Base-by-base conservation (phyloP, 2,888 invertebrate species). In the Maniola hyperantus region DNA sequence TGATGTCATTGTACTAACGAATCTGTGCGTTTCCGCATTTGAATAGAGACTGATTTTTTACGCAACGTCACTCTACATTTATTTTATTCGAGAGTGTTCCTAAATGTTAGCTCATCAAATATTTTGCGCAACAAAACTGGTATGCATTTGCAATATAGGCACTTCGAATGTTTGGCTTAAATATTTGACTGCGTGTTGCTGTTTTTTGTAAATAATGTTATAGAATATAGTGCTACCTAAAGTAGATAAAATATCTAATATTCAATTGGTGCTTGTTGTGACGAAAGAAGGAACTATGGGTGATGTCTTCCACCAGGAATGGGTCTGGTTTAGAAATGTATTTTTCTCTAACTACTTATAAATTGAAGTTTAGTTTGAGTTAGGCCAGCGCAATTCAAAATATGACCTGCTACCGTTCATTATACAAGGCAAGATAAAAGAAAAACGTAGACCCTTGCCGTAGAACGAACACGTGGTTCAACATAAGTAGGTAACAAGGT, bases 41-140 rank as follows among this genome's bases (percentile, higher is more conserved):
- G 65, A 65, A 68, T 61, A 55, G 46, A 15, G 61, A 51, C 55
- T 68, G 65, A 65, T 68, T 68, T 68, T 68, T 61, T 57, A 51
- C 54, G 60, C 55, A 54, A 50, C 64, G 20, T 61, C 50, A 55
- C 57, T 57, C 57, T 50, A 60, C 60, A 61, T 68, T 55, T 34
- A 59, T 60, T 68, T 55, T 34, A 59, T 60, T 61, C 39, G 67
- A 26, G 54, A 64, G 64, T 64, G 67, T 64, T 60, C 48, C 54
- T 60, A 64, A 67, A 67, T 67, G 50, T 67, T 67, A 64, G 64
- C 55, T 67, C 64, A 68, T 68, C 61, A 65, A 68, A 68, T 65
- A 68, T 65, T 68, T 68, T 65, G 36, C 36, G 59, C 48, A 64
- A 44, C 57, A 65, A 68, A 65, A 44, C n/a, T 7, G 13, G 5